Evolutionary conservation across 2,888 invertebrate genomes (phyloP), one percentile per base, ranked within the genome.

Genomic region (Rhyacophila evoluta): DNA sequence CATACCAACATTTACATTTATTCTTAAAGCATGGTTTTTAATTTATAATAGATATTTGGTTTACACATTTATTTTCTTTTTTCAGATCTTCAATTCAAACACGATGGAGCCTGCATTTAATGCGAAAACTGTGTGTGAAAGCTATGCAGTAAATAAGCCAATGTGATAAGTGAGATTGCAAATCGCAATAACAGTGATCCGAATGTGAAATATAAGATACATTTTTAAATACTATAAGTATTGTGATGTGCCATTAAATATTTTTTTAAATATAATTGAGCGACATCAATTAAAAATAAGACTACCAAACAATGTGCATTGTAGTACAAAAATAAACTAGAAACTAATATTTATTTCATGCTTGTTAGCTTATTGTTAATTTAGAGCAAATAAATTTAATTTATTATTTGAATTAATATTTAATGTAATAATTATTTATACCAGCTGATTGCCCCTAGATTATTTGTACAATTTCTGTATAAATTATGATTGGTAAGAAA

Each of bases 71-170:
- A 38, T 68, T 15, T 67, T 71, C 55, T 12, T 29, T 71, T 79
- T 81, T 67, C 79, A 82, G 82, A 81, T 76, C 77, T 82, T 55
- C 77, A 73, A 76, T 82, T 73, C 38, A 76, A 75, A 38, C 81
- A 82, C 67, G 82, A 82, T 36, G 82, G 82, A 6, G 74, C 79
- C 8, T 82, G 82, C 41, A 72, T 82, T 27, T 82, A 78, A 82
- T 73, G 36, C 27, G 19, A 11, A 12, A n/a, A 12, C 12, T 3
- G 28, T 11, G n/a, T 29, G 33, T 4, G 69, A 69, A 69, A 27
- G 19, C 41, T 15, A 19, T 15, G 19, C 8, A 19, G 6, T 55
- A 3, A n/a, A 55, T 25, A 25, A 1, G 55, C 19, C 55, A 55
- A 55, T 55, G 55, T 55, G 55, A 55, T 55, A 55, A 55, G 55